A percentile compares a stretch with the other conserved stretches of the same genome.
phyloP scores from a whole-genome alignment of 2,888 invertebrate genomes.

The Cephus sareptanus region DNA sequence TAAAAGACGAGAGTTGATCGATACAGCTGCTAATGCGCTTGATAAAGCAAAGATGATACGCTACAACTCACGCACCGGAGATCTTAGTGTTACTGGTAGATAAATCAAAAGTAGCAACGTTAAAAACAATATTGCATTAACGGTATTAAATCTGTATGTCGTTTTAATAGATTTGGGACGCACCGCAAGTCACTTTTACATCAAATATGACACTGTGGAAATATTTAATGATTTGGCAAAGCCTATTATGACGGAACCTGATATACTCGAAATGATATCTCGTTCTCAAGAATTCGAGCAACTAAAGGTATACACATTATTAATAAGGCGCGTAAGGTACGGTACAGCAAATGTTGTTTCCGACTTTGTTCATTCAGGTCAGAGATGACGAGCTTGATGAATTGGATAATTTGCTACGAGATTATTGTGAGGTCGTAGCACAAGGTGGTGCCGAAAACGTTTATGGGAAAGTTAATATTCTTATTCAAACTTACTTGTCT shows the following conservation, averaged over 20 bases:
- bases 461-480: conserved; percentile 94
- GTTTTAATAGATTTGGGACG: conserved; percentile 82
- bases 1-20: conserved; percentile 82
- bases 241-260: conserved; percentile 85
- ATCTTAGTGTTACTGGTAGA: conserved; percentile 77
- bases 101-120: background rate
- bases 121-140: background rate
- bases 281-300: conserved; percentile 95
- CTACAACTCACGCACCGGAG: conserved; percentile 86
- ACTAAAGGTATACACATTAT: conserved; percentile 75
- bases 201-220: conserved; percentile 95
- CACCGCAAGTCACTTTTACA: conserved; percentile 97
- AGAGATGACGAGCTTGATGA: conserved; percentile 96
- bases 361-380: conserved; percentile 68
- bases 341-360: conserved; percentile 16
- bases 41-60: conserved; percentile 96
- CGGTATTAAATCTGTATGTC: background rate
- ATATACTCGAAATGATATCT: conserved; percentile 91
- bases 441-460: conserved; percentile 89
- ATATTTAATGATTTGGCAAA: conserved; percentile 87
- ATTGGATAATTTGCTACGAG: conserved; percentile 79
- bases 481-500: conserved; percentile 91
- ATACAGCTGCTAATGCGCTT: conserved; percentile 82
- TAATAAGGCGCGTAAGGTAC: background rate
- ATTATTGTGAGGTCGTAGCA: conserved; percentile 82